Evolutionary conservation across 2,888 invertebrate genomes (phyloP).

Genomic region (Caprella mutica): DNA sequence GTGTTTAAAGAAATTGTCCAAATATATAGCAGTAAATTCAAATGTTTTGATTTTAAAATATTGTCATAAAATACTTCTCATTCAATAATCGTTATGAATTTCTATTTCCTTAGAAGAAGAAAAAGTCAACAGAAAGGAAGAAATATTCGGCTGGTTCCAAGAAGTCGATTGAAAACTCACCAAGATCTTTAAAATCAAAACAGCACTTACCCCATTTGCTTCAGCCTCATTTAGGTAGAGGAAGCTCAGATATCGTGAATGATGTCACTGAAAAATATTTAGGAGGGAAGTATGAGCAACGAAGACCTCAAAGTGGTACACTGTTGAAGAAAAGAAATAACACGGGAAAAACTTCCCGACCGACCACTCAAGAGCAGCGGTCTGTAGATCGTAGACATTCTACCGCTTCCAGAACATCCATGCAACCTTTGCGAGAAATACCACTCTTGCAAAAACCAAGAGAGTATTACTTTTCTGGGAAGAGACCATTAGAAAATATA

Average conservation of each 20-base stretch:
- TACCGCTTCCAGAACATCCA: slow-evolving; percentile 11
- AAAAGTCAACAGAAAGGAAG: too few relatives aligned
- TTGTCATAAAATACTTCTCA: too few relatives aligned
- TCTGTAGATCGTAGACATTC: slow-evolving; percentile 7
- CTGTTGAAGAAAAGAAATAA: background rate
- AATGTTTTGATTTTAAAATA: too few relatives aligned
- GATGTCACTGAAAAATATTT: background rate
- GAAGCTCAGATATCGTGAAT: background rate
- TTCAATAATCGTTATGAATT: too few relatives aligned
- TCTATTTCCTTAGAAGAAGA: too few relatives aligned
- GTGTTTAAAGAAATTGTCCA: too few relatives aligned
- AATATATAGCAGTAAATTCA: too few relatives aligned
- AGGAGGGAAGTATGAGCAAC: background rate
- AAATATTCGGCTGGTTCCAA: too few relatives aligned
- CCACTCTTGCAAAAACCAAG: slow-evolving; percentile 18
- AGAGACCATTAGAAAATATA: slow-evolving; percentile 23
- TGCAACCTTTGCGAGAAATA: slow-evolving; percentile 17
- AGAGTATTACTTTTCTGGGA: slow-evolving; percentile 18
- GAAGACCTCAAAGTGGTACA: background rate
- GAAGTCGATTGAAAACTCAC: too few relatives aligned
- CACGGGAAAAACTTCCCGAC: background rate
- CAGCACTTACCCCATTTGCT: background rate
- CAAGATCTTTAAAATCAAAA: too few relatives aligned
- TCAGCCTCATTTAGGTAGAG: slow-evolving; percentile 7
- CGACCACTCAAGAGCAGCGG: slow-evolving; percentile 21